A percentile compares a stretch with the other conserved stretches of the same genome.
phyloP scores from a whole-genome alignment of 2,888 invertebrate genomes.

The Melikaiella ostensackeni region DNA sequence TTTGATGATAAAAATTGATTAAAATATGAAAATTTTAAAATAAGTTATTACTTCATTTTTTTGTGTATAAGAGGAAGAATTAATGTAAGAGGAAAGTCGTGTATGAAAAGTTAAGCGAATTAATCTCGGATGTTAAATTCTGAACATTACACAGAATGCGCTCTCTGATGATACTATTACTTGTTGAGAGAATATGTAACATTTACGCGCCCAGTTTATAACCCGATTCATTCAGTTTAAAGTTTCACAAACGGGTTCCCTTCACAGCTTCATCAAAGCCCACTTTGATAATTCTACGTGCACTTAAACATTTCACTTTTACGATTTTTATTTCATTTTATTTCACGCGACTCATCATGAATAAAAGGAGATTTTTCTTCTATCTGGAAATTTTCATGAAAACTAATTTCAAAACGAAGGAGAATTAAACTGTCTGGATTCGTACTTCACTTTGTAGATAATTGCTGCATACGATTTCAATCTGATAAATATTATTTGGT shows the following conservation, averaged over 20 bases:
- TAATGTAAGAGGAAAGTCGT: background rate
- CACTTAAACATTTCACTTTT: background rate
- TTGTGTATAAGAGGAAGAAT: too few relatives aligned
- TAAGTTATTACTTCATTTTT: too few relatives aligned
- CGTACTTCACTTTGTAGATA: too few relatives aligned
- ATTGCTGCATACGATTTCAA: too few relatives aligned
- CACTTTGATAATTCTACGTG: background rate
- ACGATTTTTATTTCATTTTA: constrained; percentile 23
- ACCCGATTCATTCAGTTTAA: background rate
- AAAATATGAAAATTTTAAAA: too few relatives aligned
- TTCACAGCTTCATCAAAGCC: constrained; percentile 16
- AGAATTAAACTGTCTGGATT: background rate
- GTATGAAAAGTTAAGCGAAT: background rate
- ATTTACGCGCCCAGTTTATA: constrained; percentile 2
- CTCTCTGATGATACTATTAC: background rate
- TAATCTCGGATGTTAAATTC: background rate
- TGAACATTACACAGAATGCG: background rate
- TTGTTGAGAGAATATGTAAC: background rate
- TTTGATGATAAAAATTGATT: too few relatives aligned
- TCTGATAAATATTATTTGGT: too few relatives aligned
- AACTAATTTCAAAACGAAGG: background rate
- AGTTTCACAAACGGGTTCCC: constrained; percentile 2
- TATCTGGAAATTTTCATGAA: constrained; percentile 7
- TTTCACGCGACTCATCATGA: background rate
- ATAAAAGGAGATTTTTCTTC: constrained; percentile 1